A percentile compares a stretch with the other conserved stretches of the same genome.
Conservation (phyloP, 2,113 vertebrate genomes). For the Mugil cephalus region DNA sequence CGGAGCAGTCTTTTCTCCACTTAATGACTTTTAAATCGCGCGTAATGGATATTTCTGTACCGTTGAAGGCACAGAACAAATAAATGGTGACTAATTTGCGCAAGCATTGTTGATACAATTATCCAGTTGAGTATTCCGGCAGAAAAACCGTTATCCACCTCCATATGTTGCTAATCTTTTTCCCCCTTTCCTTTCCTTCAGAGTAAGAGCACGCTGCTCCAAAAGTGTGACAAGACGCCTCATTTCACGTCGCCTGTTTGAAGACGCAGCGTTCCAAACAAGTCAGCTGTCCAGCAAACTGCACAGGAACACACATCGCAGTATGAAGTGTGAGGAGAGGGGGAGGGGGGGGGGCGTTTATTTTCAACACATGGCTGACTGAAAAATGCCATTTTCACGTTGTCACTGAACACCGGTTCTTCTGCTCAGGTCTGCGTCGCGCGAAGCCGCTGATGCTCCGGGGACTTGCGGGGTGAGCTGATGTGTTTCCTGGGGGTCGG, state of each 20-base stretch:
- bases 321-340: too few relatives aligned
- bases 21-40: slow-evolving; percentile 73
- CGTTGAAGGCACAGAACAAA: slow-evolving; percentile 79
- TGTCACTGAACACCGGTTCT: neutral
- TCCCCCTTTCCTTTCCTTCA: slow-evolving; percentile 25
- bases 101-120: slow-evolving; percentile 83
- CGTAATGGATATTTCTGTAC: slow-evolving; percentile 64
- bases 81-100: slow-evolving; percentile 81
- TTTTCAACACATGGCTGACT: slow-evolving; percentile 15
- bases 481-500: neutral
- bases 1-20: slow-evolving; percentile 35
- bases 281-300: slow-evolving; percentile 44
- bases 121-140: slow-evolving; percentile 74
- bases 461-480: slow-evolving; percentile 13
- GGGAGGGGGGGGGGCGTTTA: neutral
- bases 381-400: slow-evolving; percentile 9
- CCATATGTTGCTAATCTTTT: slow-evolving; percentile 76
- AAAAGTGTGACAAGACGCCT: slow-evolving; percentile 6
- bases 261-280: slow-evolving; percentile 47
- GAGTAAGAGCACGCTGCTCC: slow-evolving; percentile 37
- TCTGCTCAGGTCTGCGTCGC: neutral
- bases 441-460: neutral
- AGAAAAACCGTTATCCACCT: slow-evolving; percentile 79
- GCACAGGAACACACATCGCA: neutral
- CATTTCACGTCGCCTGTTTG: neutral